Percentiles rank a stretch among this genome's conserved stretches.
phyloP scores from a whole-genome alignment of 2,113 vertebrate genomes.

The Hipposideros armiger region DNA sequence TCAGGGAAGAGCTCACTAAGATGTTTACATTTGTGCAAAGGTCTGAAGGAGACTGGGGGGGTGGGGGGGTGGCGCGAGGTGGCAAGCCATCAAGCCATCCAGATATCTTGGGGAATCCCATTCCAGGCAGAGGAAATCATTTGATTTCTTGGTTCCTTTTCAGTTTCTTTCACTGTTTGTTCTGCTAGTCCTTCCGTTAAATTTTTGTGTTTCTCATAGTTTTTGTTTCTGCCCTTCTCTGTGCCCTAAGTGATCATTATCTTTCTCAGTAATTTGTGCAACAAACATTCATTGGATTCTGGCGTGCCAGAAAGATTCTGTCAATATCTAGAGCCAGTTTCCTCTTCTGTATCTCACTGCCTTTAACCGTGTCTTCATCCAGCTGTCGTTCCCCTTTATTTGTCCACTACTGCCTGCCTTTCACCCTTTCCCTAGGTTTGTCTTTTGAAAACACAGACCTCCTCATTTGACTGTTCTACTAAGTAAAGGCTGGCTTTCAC shows the following conservation, averaged over 20 bases:
- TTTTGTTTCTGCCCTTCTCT: conserved; percentile 24
- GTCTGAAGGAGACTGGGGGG: neutral
- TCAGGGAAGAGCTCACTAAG: neutral
- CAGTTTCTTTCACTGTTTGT: neutral
- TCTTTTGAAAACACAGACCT: conserved; percentile 44
- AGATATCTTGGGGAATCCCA: neutral
- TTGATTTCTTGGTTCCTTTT: conserved; percentile 3
- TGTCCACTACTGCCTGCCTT: neutral
- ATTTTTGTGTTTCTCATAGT: neutral
- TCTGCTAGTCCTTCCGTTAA: neutral
- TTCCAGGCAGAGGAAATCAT: neutral
- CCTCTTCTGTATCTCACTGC: neutral
- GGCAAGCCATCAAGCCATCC: neutral
- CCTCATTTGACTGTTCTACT: neutral
- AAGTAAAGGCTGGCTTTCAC: neutral
- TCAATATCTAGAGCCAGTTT: neutral
- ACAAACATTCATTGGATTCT: neutral
- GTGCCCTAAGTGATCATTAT: neutral
- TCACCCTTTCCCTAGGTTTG: neutral
- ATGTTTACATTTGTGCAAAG: neutral
- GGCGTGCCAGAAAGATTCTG: neutral
- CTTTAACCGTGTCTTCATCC: neutral
- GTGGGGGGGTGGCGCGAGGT: no score
- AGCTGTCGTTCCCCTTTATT: neutral
- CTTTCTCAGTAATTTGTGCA: conserved; percentile 28